These are phyloP conservation scores for Phocoena phocoena DNA, from an alignment of 2,113 vertebrate species.

Conservation along the genomic window DNA sequence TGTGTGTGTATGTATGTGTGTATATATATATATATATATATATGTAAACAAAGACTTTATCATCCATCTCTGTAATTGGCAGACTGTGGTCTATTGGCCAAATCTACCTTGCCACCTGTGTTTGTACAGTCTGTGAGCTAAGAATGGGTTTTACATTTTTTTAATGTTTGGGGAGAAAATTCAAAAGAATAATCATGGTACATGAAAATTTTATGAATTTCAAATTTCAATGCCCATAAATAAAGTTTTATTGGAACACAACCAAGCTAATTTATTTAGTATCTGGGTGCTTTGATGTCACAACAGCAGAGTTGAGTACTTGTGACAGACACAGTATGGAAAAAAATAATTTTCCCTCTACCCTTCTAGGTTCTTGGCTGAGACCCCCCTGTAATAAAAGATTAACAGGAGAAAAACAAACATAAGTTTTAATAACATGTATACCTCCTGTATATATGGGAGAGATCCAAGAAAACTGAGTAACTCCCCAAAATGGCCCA, in stretches of 20 bases:
- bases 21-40: fast-evolving
- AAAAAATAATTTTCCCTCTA: not conserved
- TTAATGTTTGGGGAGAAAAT: not conserved
- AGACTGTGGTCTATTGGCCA: not conserved
- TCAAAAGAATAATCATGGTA: not conserved
- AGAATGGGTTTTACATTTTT: not conserved
- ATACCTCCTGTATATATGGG: not conserved
- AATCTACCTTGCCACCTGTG: not conserved
- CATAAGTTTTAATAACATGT: not conserved
- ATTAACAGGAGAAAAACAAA: not conserved
- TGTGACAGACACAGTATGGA: not conserved
- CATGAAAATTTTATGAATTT: not conserved
- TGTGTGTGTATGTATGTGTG: too few species aligned
- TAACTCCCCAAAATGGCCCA: not conserved
- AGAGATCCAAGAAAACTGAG: not conserved
- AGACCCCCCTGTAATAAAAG: not conserved
- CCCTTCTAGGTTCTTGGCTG: not conserved
- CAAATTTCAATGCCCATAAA: not conserved
- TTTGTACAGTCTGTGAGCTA: not conserved
- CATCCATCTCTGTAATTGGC: not conserved
- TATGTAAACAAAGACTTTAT: not conserved
- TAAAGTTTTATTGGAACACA: not conserved
- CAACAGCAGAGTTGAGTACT: not conserved
- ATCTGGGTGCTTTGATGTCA: not conserved
- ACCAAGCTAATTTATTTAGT: not conserved